Evolutionary conservation across 2,113 vertebrate species (phyloP), one percentile per base, ranked within the genome.

Genomic region (Atractosteus spatula): DNA sequence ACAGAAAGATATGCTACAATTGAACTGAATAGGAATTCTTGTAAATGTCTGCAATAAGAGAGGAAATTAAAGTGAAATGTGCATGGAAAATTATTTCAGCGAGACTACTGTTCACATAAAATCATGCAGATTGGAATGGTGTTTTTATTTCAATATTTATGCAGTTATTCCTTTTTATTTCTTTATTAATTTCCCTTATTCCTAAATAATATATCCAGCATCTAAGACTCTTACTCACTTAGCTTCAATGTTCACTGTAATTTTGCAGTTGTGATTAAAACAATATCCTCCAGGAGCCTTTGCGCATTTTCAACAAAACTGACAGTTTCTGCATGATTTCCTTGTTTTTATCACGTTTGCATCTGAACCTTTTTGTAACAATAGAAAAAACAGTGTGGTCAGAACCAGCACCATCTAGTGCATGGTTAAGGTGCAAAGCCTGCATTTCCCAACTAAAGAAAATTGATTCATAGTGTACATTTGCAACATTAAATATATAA

Each of bases 401-500:
- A 66, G 64, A 66, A 66, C 42, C 64, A 66, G 64, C 64, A 66
- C 45, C 45, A 55, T 55, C 66, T 68, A 68, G 47, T 68, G 66
- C 45, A 68, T 54, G 45, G 66, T 16, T 16, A 41, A 55, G 47
- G 66, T 41, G 66, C 11, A 54, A 17, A 54, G 13, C 54, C 47
- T 54, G 47, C 0, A n/a, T 17, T 16, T 29, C n/a, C n/a, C 16
- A 45, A 68, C 45, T 13, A 4, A 45, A 8, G 16, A n/a, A 8
- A 5, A 16, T 47, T 16, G n/a, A 44, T 3, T 51, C 10, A 10
- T 10, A 51, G 47, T 1, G 47, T 5, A 51, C 10, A 10, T 51
- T 7, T 7, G 47, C 47, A 51, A 51, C 29, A 29, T 29, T 29
- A 29, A 29, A 29, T 29, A 29, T 51, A 51, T 10, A 51, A 5